phyloP scores from a whole-genome alignment of 2,113 vertebrate genomes.

The Eulemur rufifrons region DNA sequence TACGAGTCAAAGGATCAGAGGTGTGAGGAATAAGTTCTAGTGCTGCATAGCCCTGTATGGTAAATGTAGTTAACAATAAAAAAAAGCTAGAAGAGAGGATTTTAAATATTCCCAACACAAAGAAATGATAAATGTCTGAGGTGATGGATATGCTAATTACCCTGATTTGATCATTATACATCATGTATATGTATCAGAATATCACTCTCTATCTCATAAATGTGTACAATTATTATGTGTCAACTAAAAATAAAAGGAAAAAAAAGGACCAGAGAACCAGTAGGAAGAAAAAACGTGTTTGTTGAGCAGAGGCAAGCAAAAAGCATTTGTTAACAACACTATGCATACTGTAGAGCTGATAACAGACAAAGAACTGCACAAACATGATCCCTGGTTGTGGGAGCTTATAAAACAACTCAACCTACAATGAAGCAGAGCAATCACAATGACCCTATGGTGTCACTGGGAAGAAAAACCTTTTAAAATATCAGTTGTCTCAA shows the following conservation, averaged over 20 bases:
- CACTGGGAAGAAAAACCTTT: not conserved
- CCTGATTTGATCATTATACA: not conserved
- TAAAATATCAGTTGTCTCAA: not conserved
- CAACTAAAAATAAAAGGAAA: not conserved
- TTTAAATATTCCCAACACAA: not conserved
- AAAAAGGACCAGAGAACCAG: not conserved
- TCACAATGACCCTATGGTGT: not conserved
- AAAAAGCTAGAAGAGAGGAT: not conserved
- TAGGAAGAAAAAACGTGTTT: not conserved
- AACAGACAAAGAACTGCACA: not conserved
- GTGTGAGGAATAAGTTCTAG: not conserved
- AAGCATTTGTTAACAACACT: not conserved
- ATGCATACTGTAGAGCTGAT: not conserved
- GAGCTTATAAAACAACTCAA: not conserved
- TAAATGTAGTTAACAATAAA: not conserved
- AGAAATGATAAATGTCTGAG: not conserved
- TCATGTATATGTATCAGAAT: not conserved
- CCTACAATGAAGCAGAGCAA: not conserved
- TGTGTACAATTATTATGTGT: not conserved
- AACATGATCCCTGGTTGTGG: not conserved
- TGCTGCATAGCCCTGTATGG: not conserved
- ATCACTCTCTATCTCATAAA: not conserved
- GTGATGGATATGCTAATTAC: not conserved
- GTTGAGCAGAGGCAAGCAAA: not conserved
- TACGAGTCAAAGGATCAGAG: not conserved